These are phyloP conservation scores for Trachelus stipa DNA, from an alignment of 2,888 invertebrate species.

Conservation along the genomic window DNA sequence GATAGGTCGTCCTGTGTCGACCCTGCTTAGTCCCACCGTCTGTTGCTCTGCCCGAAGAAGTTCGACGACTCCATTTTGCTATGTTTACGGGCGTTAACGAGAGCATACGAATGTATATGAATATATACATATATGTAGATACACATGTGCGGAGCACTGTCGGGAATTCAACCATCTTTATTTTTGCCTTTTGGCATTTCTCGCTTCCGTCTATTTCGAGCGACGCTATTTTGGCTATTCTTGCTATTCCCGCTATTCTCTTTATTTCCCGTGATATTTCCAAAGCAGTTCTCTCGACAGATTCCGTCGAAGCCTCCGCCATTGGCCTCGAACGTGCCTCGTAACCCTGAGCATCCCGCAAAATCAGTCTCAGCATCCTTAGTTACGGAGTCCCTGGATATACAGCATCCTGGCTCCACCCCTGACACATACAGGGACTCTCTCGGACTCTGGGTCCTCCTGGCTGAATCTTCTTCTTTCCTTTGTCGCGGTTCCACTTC, in stretches of 20 bases:
- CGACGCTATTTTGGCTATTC: neutral
- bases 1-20: too few species aligned
- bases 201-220: neutral
- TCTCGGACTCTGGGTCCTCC: neutral
- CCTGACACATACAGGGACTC: neutral
- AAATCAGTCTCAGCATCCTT: neutral
- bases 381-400: neutral
- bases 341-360: neutral
- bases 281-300: neutral
- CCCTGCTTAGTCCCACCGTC: too few species aligned
- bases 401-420: too few species aligned
- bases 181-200: slow-evolving; percentile 1
- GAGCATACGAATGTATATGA: too few species aligned
- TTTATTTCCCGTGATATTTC: slow-evolving; percentile 6
- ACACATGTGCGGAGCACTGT: too few species aligned
- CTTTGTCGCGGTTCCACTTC: slow-evolving; percentile 21
- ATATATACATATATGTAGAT: too few species aligned
- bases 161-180: neutral
- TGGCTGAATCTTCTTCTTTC: neutral
- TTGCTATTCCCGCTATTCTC: slow-evolving; percentile 3
- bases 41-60: too few species aligned
- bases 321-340: too few species aligned
- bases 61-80: too few species aligned
- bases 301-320: neutral
- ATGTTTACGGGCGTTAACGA: too few species aligned